These are phyloP conservation scores for Paedocypris sp. DNA, from an alignment of 2,113 vertebrate genomes.

Conservation along the genomic window DNA sequence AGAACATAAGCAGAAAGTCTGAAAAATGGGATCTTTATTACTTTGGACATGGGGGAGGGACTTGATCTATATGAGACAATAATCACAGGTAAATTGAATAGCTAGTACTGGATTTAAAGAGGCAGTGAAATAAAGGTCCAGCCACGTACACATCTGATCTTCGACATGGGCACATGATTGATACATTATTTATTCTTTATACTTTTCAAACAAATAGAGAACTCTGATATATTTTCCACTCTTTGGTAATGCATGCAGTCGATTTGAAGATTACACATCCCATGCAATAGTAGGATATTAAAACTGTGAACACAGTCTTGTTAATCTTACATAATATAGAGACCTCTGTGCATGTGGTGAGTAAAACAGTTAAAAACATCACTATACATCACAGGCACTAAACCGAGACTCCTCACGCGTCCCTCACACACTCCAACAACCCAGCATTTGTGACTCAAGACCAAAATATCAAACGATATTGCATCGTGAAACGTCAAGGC, in stretches of 20 bases:
- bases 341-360: not conserved
- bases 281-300: conserved; percentile 7
- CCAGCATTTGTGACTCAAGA: no score
- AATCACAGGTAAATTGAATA: conserved; percentile 13
- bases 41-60: conserved; percentile 28
- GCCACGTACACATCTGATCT: not conserved
- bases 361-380: not conserved
- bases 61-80: conserved; percentile 11
- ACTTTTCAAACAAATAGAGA: conserved; percentile 1
- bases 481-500: not conserved
- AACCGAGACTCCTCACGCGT: not conserved
- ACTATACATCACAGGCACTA: conserved; percentile 1
- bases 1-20: conserved; percentile 32
- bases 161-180: not conserved
- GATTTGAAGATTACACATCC: not conserved
- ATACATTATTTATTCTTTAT: not conserved
- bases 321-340: not conserved
- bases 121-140: not conserved
- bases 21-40: conserved; percentile 35
- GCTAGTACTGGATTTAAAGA: conserved; percentile 38
- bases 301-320: not conserved
- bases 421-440: not conserved
- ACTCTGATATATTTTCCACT: not conserved
- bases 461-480: no score
- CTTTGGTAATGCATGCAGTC: conserved; percentile 24